Percentiles rank a stretch among this genome's conserved stretches.
phyloP scores from a whole-genome alignment of 1,140 invertebrate species.

The Charaxes varanes region DNA sequence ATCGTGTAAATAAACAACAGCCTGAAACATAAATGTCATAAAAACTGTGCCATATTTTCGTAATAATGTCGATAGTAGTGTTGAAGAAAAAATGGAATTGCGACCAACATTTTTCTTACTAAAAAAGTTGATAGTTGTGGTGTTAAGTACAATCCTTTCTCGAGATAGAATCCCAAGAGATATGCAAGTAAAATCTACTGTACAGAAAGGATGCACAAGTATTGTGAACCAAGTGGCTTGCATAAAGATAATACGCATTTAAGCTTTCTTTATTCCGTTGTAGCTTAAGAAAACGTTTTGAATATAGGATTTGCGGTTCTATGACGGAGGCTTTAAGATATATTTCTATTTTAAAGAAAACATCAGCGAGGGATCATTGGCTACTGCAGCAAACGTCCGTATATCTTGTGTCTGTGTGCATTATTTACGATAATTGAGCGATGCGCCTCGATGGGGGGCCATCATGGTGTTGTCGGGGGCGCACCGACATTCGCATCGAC shows the following conservation, averaged over 20 bases:
- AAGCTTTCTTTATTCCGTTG: too few species aligned
- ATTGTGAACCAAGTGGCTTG: constrained; percentile 68
- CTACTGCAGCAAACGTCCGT: constrained; percentile 59
- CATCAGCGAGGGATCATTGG: constrained; percentile 46
- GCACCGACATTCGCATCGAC: constrained; percentile 67
- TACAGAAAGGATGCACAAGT: constrained; percentile 50
- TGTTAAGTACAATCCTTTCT: too few species aligned
- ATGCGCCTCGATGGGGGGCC: constrained; percentile 70
- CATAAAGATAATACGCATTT: constrained; percentile 72
- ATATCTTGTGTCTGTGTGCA: constrained; percentile 71
- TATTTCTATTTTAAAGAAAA: constrained; percentile 29
- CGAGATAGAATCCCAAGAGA: constrained; percentile 4
- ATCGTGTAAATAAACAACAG: constrained; percentile 85
- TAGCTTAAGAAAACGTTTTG: constrained; percentile 31
- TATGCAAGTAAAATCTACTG: constrained; percentile 43
- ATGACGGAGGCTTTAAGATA: constrained; percentile 30
- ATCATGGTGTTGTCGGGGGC: constrained; percentile 66
- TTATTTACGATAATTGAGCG: constrained; percentile 74
- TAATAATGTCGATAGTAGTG: too few species aligned
- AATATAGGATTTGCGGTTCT: constrained; percentile 31
- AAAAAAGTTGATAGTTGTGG: too few species aligned
- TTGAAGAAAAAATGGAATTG: too few species aligned
- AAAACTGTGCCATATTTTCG: too few species aligned
- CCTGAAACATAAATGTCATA: constrained; percentile 77
- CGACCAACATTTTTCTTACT: too few species aligned